Evolutionary conservation across 2,797 vertebrate genomes (phyloP).

Genomic region (Lophotriccus pileatus): DNA sequence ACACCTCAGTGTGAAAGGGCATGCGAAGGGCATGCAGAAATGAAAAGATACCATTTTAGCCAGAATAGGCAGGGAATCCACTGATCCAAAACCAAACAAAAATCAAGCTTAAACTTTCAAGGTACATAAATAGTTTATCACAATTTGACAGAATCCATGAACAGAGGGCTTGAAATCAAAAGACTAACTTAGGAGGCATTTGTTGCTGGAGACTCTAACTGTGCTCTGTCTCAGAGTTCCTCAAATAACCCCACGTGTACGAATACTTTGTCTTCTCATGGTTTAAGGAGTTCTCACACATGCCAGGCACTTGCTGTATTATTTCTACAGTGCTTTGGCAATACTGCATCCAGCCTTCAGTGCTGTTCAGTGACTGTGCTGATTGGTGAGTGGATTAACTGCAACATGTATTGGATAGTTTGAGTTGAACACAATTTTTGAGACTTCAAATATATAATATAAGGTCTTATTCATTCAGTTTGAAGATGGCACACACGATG

Average conservation of each 20-base stretch:
- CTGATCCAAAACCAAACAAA: neutral
- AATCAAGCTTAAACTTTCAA: neutral
- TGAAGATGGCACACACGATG: neutral
- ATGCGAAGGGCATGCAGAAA: neutral
- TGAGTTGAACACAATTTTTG: neutral
- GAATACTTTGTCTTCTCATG: neutral
- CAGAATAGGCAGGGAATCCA: neutral
- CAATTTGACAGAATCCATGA: neutral
- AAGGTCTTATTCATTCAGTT: neutral
- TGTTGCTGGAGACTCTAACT: neutral
- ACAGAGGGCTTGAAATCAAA: neutral
- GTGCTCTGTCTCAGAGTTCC: neutral
- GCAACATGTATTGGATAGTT: neutral
- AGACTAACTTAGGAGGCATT: neutral
- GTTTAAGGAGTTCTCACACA: neutral
- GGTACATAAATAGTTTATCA: neutral
- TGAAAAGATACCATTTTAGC: neutral
- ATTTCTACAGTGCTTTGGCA: neutral
- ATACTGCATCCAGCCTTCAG: neutral
- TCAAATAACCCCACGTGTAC: neutral
- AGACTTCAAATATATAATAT: neutral
- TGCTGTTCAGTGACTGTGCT: neutral
- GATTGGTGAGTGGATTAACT: neutral
- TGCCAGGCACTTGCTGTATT: neutral
- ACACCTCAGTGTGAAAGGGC: fast-evolving